Evolutionary conservation across 2,888 invertebrate species (phyloP).

Genomic region (Pterobdella sp.): DNA sequence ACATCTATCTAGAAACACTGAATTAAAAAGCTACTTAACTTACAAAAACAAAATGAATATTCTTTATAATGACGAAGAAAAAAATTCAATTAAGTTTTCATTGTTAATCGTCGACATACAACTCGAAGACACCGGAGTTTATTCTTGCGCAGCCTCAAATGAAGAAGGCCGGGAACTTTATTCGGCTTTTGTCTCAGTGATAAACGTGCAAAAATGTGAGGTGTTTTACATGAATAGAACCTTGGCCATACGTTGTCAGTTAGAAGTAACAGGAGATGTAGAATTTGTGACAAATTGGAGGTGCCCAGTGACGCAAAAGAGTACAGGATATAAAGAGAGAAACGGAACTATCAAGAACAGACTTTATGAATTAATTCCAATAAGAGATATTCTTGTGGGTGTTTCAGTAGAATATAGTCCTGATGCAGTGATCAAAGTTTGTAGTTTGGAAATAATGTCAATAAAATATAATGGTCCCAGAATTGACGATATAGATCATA

Average conservation of each 20-base stretch:
- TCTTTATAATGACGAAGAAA: background rate
- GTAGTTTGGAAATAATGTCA: background rate
- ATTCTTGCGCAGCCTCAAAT: background rate
- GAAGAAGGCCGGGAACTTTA: background rate
- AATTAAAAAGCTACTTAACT: background rate
- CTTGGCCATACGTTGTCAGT: background rate
- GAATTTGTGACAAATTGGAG: slow-evolving; percentile 5
- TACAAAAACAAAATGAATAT: background rate
- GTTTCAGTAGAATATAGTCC: background rate
- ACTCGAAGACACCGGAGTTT: background rate
- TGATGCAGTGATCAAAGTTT: background rate
- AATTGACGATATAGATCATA: background rate
- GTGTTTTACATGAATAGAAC: background rate
- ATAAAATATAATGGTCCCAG: background rate
- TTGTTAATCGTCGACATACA: background rate
- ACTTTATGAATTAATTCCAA: background rate
- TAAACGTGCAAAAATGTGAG: slow-evolving; percentile 2
- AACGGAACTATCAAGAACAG: background rate
- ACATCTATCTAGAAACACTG: background rate
- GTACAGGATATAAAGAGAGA: background rate
- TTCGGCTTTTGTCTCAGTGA: background rate
- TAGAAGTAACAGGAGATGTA: background rate
- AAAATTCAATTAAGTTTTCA: background rate
- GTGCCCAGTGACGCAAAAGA: background rate
- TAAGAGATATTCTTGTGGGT: background rate